Evolutionary conservation across 2,888 invertebrate species (phyloP).

Genomic region (Phrixothrix hirtus): DNA sequence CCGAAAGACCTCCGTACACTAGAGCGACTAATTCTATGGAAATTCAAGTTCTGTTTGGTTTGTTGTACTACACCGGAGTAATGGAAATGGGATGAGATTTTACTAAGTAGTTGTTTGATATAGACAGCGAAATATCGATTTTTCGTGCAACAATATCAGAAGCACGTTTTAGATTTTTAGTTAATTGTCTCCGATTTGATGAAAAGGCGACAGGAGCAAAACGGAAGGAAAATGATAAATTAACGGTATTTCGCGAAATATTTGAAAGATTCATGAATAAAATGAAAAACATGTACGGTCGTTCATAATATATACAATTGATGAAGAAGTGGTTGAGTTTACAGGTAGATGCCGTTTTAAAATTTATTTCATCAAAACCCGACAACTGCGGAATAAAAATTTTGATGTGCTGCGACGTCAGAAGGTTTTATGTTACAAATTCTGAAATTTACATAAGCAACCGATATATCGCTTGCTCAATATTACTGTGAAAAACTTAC

Average conservation of each 20-base stretch:
- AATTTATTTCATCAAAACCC: conserved; percentile 14
- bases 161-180: conserved; percentile 1
- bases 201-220: conserved; percentile 31
- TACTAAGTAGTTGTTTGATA: too few species aligned
- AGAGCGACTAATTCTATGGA: too few species aligned
- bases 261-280: conserved; percentile 11
- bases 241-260: conserved; percentile 28
- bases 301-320: conserved; percentile 11
- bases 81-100: conserved; percentile 17
- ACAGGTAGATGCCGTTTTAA: conserved; percentile 24
- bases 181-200: conserved; percentile 36
- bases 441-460: conserved; percentile 5
- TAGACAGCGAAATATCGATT: conserved; percentile 14
- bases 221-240: conserved; percentile 27
- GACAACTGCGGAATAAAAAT: too few species aligned
- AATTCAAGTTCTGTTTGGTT: too few species aligned
- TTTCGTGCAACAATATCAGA: conserved; percentile 30
- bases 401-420: too few species aligned
- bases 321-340: conserved; percentile 30
- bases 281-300: conserved; percentile 7
- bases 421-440: neutral
- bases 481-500: conserved; percentile 1
- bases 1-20: conserved; percentile 11
- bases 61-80: too few species aligned
- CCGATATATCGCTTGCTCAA: neutral